Evolutionary conservation across 1,140 invertebrate genomes (phyloP), one percentile per base, ranked within the genome.

Genomic region (Coptotermes formosanus): DNA sequence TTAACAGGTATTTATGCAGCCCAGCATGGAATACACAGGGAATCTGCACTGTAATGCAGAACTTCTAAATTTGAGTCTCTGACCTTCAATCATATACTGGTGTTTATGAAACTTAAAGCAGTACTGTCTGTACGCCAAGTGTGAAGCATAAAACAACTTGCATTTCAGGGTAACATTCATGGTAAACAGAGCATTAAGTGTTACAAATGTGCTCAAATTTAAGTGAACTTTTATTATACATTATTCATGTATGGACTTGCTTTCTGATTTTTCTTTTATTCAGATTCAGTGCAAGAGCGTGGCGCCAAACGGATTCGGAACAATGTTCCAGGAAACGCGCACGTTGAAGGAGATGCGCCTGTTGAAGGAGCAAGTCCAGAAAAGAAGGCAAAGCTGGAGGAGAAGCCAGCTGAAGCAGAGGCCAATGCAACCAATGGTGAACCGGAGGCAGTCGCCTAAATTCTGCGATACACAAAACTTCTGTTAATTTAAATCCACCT

Each of bases 381-480:
- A 88, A 96, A 96, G 90, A 96, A 96, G 88, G 93, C 94, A 85
- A 96, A 95, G 91, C 90, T 95, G 45, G 94, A 93, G 4, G 94
- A 95, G 38, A 93, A 94, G 87, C 64, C 64, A 75, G 90, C 86
- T 89, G 88, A 91, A 82, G 92, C 92, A 21, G 91, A 95, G 94
- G 91, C 94, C 87, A 90, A 86, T 89, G 88, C 91, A 83, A 92
- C 93, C 86, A 92, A 92, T 85, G 90, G 89, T 87, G 93, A 93
- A 43, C 93, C 94, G 86, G 93, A 95, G 90, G 93, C 93, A 86
- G 82, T 75, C 45, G 86, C 86, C 59, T 87, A 87, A 85, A 82
- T 83, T 30, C 30, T 55, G 48, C 21, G 21, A 83, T 82, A 48
- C 32, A 21, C 25, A 44, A 86, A 86, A 86, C 82, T 86, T 55